Conservation (phyloP, 2,113 vertebrate genomes). For the Electrona antarctica region DNA sequence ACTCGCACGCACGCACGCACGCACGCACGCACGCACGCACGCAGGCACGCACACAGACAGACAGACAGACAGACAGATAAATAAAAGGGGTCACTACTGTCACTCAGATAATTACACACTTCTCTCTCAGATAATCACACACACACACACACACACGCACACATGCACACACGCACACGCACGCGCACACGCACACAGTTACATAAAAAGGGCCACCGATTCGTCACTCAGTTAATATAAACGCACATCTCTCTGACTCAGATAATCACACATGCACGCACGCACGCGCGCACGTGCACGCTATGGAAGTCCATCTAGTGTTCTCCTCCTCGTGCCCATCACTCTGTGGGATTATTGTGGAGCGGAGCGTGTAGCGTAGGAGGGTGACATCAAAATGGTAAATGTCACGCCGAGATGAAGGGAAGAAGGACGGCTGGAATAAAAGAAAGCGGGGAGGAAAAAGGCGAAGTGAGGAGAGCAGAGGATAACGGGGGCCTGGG, state of each 20-base stretch:
- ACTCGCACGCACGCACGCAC: not conserved
- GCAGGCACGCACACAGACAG: slow-evolving; percentile 52
- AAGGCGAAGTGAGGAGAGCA: not conserved
- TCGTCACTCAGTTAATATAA: no score
- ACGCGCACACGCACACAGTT: no score
- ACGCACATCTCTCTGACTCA: no score
- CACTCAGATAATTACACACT: no score
- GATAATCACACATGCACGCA: not conserved
- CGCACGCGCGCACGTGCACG: not conserved
- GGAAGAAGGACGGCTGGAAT: not conserved
- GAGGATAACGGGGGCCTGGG: slow-evolving; percentile 23
- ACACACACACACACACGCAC: no score
- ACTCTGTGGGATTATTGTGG: slow-evolving; percentile 50
- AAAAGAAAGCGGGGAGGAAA: not conserved
- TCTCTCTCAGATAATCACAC: no score
- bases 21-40: not conserved
- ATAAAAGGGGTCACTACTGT: no score
- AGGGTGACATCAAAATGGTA: slow-evolving; percentile 59
- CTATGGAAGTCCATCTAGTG: slow-evolving; percentile 15
- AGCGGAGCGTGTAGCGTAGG: slow-evolving; percentile 6
- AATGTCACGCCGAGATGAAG: slow-evolving; percentile 66
- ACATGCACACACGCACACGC: no score
- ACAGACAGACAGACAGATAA: slow-evolving; percentile 21
- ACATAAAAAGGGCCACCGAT: no score
- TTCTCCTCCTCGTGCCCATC: slow-evolving; percentile 42